Percentiles rank a stretch among this genome's conserved stretches.
Conservation (phyloP, 2,888 invertebrate genomes). For the Pristionchus japonicus region DNA sequence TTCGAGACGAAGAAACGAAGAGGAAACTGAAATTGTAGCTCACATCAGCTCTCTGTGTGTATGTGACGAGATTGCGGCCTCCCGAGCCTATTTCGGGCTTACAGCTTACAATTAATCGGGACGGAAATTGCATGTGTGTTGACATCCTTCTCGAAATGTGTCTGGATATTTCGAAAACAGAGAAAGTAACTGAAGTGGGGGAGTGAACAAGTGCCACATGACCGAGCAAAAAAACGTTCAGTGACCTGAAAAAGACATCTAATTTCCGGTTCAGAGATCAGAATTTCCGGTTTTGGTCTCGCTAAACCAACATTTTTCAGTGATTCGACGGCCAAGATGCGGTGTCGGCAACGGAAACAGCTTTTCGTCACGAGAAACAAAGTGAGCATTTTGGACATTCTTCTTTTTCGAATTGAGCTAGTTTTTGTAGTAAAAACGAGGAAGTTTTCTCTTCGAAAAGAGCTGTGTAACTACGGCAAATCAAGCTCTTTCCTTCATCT, state of each 20-base stretch:
- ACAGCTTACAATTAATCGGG: background rate
- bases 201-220: background rate
- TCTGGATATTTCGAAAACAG: background rate
- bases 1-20: background rate
- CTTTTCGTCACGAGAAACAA: conserved; percentile 66
- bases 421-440: background rate
- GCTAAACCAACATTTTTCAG: too few relatives aligned
- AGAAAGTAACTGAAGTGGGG: too few relatives aligned
- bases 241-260: background rate
- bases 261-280: background rate
- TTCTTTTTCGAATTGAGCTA: too few relatives aligned
- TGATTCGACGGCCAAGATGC: conserved; percentile 74
- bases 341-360: conserved; percentile 72
- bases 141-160: background rate
- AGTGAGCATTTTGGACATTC: too few relatives aligned
- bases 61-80: background rate
- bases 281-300: background rate
- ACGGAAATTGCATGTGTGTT: background rate
- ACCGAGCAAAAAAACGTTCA: background rate
- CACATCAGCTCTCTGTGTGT: background rate
- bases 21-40: background rate
- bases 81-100: background rate
- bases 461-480: background rate
- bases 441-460: background rate
- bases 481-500: background rate